Conservation (phyloP, 2,797 vertebrate species). For the Arrhamphus sclerolepis region DNA sequence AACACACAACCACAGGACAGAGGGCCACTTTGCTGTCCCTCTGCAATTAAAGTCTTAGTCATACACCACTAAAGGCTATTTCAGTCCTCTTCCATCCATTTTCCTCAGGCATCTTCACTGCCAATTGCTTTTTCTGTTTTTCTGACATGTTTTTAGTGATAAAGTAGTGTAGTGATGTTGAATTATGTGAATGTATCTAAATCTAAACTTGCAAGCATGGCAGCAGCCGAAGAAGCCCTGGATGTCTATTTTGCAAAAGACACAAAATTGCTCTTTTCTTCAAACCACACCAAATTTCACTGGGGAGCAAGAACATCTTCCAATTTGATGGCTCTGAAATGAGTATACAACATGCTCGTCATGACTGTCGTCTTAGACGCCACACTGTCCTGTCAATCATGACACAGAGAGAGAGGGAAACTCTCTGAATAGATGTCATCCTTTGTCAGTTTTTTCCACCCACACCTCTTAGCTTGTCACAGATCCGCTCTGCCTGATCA, state of each 20-base stretch:
- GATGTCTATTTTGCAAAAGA: conserved; percentile 11
- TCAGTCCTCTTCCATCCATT: conserved; percentile 64
- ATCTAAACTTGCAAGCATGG: conserved; percentile 6
- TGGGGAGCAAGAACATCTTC: conserved; percentile 3
- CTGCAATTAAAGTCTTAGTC: conserved; percentile 82
- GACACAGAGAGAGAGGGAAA: conserved; percentile 8
- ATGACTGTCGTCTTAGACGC: conserved; percentile 26
- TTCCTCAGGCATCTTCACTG: conserved; percentile 47
- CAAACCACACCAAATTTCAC: neutral
- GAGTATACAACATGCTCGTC: conserved; percentile 12
- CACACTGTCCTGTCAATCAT: conserved; percentile 57
- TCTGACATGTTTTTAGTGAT: conserved; percentile 21
- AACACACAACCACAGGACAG: conserved; percentile 35
- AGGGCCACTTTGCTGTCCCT: conserved; percentile 66
- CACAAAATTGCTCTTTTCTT: conserved; percentile 25
- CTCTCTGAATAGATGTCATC: conserved; percentile 42
- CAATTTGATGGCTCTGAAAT: conserved; percentile 34
- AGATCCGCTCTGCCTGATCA: conserved; percentile 47
- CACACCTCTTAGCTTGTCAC: conserved; percentile 46
- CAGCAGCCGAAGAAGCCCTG: conserved; percentile 4
- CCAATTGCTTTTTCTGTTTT: conserved; percentile 8
- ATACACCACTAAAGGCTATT: conserved; percentile 75
- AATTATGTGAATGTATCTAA: conserved; percentile 33
- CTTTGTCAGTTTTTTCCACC: conserved; percentile 60
- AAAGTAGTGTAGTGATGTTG: conserved; percentile 35